A percentile compares a stretch with the other conserved stretches of the same genome.
Evolutionary conservation across 2,888 invertebrate genomes (phyloP).

Genomic region (Drosophila meridiana): DNA sequence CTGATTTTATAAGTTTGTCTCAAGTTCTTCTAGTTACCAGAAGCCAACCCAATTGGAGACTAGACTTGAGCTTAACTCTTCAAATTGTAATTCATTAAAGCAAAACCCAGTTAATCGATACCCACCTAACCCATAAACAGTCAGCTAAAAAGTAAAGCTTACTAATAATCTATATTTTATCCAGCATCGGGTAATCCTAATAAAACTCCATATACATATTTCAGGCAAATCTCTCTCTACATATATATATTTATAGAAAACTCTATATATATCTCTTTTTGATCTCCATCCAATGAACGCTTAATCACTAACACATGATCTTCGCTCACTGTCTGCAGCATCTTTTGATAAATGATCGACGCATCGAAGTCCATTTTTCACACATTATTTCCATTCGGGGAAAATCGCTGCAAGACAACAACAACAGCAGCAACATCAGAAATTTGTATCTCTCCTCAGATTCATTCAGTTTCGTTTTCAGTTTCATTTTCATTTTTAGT

Average conservation of each 20-base stretch:
- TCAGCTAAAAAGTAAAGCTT: not conserved
- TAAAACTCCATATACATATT: not conserved
- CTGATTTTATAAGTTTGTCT: no score
- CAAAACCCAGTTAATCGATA: not conserved
- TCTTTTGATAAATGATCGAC: constrained; percentile 13
- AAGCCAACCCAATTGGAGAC: not conserved
- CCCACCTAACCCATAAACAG: not conserved
- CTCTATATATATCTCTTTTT: not conserved
- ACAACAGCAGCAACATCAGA: not conserved
- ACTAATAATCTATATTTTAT: not conserved
- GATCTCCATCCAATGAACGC: constrained; percentile 1
- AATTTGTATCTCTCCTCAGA: constrained; percentile 22
- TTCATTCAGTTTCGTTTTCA: constrained; percentile 37
- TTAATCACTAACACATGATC: constrained; percentile 15
- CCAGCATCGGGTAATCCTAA: not conserved
- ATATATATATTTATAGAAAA: not conserved
- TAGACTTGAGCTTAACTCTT: not conserved
- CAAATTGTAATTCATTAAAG: not conserved
- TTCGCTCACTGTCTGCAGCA: not conserved
- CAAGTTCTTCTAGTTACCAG: no score
- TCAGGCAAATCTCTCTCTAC: no score
- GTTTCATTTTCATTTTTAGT: constrained; percentile 26
- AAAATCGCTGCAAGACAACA: constrained; percentile 19
- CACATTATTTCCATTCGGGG: constrained; percentile 39
- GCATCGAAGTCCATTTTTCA: constrained; percentile 39